Evolutionary conservation across 2,113 vertebrate species (phyloP), one percentile per base, ranked within the genome.

Genomic region (Coryphaenoides rupestris): DNA sequence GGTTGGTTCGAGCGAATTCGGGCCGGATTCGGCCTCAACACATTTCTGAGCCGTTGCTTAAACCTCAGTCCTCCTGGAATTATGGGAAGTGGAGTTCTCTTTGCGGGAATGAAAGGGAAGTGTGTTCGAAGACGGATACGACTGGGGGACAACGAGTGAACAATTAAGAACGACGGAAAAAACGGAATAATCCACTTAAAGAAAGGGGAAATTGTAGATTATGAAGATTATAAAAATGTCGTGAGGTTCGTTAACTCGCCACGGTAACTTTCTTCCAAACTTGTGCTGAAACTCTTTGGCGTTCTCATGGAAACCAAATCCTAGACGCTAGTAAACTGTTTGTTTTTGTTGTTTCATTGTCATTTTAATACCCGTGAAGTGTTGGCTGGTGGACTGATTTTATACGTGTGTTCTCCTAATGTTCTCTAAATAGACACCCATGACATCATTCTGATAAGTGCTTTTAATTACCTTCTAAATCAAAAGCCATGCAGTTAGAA

Each of bases 221-320:
- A 40, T 40, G 33, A 40, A 40, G 33, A 40, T 40, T 40, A 9
- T 9, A 54, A 21, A 54, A 54, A 21, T 19, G 52, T 19, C 13
- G 33, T 40, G 33, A 40, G 33, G 33, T 40, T 40, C 9, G 13
- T 40, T 40, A 54, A 54, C 17, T 54, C 17, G 21, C n/a, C 21
- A 19, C 19, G 12, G 21, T 21, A 54, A 21, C 13, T 54, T 54
- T 19, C 52, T 54, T 54, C 12, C n/a, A 64, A 57, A 65, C 28
- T 61, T 24, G 60, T 12, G 45, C 63, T 62, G 49, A 45, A 49
- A 26, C 49, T 96, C 94, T 98, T 96, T 96, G 95, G 95, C 93
- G 91, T 93, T 89, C 86, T 87, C 89, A 90, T 91, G 87, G 87
- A 84, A 93, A 92, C 88, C 58, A 65, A 63, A 70, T 66, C 60